These are phyloP conservation scores for Oryzias sinensis DNA, from an alignment of 2,797 vertebrate species.

Conservation along the genomic window DNA sequence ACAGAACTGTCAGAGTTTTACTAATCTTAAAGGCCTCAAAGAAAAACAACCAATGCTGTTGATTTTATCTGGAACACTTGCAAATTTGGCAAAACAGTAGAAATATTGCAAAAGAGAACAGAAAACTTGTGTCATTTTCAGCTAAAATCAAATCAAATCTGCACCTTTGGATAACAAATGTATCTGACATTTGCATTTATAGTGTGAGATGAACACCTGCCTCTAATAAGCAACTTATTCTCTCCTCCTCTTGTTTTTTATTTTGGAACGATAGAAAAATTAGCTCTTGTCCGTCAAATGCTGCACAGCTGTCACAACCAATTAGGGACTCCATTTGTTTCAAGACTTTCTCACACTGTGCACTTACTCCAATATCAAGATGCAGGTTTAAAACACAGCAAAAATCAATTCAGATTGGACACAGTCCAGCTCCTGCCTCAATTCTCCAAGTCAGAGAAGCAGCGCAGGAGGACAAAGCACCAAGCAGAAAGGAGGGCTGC, in stretches of 20 bases:
- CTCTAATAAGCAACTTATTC: slow-evolving; percentile 66
- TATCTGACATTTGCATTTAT: slow-evolving; percentile 75
- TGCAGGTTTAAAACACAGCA: slow-evolving; percentile 37
- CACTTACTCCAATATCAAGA: slow-evolving; percentile 56
- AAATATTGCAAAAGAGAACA: background rate
- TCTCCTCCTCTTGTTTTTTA: slow-evolving; percentile 66
- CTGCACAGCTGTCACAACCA: slow-evolving; percentile 84
- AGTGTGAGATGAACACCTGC: slow-evolving; percentile 72
- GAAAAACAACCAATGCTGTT: background rate
- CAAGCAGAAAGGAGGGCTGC: slow-evolving; percentile 13
- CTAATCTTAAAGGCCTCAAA: too few relatives aligned
- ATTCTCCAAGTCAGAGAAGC: slow-evolving; percentile 43
- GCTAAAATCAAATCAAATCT: background rate
- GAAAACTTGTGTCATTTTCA: background rate
- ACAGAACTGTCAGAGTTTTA: too few relatives aligned
- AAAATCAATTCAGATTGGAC: slow-evolving; percentile 74
- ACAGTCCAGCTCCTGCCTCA: slow-evolving; percentile 72
- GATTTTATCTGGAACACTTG: background rate
- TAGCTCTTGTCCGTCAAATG: slow-evolving; percentile 85
- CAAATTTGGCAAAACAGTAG: background rate
- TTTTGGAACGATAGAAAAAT: slow-evolving; percentile 80
- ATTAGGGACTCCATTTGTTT: slow-evolving; percentile 80
- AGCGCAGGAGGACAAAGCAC: slow-evolving; percentile 34
- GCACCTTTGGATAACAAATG: slow-evolving; percentile 13
- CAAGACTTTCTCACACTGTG: slow-evolving; percentile 59